Evolutionary conservation across 2,888 invertebrate species (phyloP), one percentile per base, ranked within the genome.

Genomic region (Tetheella fluctuosa): DNA sequence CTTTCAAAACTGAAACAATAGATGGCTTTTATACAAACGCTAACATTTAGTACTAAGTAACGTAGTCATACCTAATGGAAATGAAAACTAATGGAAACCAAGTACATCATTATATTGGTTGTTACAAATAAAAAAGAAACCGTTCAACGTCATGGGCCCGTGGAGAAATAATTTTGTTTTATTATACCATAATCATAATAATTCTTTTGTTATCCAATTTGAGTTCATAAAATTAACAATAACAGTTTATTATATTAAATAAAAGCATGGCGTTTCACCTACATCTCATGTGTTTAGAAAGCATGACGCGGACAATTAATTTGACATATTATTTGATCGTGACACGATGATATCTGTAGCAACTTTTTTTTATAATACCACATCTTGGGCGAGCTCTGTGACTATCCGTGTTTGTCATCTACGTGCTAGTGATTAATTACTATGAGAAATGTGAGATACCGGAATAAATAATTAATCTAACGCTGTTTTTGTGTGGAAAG

Each of bases 221-320:
- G 64, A 64, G 60, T 75, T 72, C 64, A 73, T 76, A 69, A 72
- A 74, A 74, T 70, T 64, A 77, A 74, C 69, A 71, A 69, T 72
- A 66, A 56, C 23, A 53, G 25, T 42, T 59, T 20, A 58, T 63
- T 56, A 60, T 56, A 53, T 23, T 28, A 39, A 42, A 57, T n/a
- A 57, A 69, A 64, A 72, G 64, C 60, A 66, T 61, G 67, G 58
- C 60, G 70, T 71, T 70, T 69, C 69, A 67, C 71, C 66, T 62
- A 64, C 65, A 70, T 66, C 67, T 75, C 57, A 71, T 23, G 64
- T 58, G 74, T 63, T 57, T 71, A 87, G 88, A 88, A 85, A 88
- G 88, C 88, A 83, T 85, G 74, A 72, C 74, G 64, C 61, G 60
- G 71, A 77, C 80, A 83, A 83, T 86, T 85, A 85, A 81, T 85